Evolutionary conservation across 2,888 invertebrate genomes (phyloP).

Genomic region (Onchidella celtica): DNA sequence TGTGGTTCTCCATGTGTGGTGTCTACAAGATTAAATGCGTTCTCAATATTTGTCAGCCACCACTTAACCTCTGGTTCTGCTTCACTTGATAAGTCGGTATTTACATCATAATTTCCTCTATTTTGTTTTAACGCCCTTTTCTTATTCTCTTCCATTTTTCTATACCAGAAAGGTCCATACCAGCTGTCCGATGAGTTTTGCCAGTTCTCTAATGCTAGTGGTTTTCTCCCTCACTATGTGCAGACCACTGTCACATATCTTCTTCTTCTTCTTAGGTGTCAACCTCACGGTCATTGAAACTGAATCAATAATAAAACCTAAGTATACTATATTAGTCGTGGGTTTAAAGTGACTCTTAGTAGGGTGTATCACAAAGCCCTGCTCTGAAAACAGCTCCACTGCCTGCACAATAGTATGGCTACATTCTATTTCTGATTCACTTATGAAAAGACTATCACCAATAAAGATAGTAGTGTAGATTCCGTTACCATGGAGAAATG

Average conservation of each 20-base stretch:
- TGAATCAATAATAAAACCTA: neutral
- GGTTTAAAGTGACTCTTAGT: neutral
- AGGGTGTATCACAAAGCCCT: neutral
- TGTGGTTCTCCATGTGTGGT: too few species aligned
- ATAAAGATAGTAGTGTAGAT: neutral
- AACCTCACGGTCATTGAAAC: neutral
- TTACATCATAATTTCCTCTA: too few species aligned
- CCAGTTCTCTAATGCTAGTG: neutral
- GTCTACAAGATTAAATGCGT: too few species aligned
- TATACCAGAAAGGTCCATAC: neutral
- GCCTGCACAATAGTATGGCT: neutral
- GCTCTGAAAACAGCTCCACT: neutral
- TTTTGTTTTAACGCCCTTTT: neutral
- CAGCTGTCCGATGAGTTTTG: neutral
- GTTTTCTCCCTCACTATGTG: neutral
- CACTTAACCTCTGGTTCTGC: too few species aligned
- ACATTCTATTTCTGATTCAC: neutral
- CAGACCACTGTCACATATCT: neutral
- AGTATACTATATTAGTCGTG: neutral
- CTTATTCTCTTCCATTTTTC: neutral
- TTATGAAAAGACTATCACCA: conserved; percentile 9
- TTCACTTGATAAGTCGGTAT: too few species aligned
- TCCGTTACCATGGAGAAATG: neutral
- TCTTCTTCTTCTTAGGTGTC: neutral
- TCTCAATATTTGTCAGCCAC: too few species aligned